Percentiles rank a stretch among this genome's conserved stretches.
phyloP scores from a whole-genome alignment of 2,797 vertebrate genomes.

The Mormyrus hasselquistii region DNA sequence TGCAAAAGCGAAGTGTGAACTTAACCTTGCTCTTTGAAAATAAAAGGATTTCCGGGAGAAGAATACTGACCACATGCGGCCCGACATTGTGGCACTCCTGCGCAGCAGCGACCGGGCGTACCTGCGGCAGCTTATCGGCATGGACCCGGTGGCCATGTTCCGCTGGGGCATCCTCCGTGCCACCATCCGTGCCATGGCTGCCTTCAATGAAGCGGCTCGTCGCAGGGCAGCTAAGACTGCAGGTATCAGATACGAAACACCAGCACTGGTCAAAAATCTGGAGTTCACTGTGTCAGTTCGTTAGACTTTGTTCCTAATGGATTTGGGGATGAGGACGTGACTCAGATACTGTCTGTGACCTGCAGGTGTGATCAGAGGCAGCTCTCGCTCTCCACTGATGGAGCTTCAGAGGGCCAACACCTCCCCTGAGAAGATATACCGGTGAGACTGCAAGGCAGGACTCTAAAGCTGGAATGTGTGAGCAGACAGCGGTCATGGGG shows the following conservation, averaged over 20 bases:
- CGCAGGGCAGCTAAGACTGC: slow-evolving; percentile 72
- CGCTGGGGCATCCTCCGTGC: slow-evolving; percentile 91
- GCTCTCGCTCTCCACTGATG: slow-evolving; percentile 69
- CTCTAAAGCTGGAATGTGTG: not conserved
- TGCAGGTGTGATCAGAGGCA: slow-evolving; percentile 71
- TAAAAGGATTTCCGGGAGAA: slow-evolving; percentile 94
- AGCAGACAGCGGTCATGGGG: not conserved
- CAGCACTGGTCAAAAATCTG: not conserved
- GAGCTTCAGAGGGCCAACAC: slow-evolving; percentile 75
- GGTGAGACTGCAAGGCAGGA: slow-evolving; percentile 65
- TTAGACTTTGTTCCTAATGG: not conserved
- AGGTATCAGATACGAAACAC: slow-evolving; percentile 47
- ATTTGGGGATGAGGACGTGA: not conserved
- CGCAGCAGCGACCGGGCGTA: slow-evolving; percentile 87
- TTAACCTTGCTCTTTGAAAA: not conserved
- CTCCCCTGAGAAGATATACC: slow-evolving; percentile 79
- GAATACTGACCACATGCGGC: slow-evolving; percentile 97
- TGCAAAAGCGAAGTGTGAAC: not conserved
- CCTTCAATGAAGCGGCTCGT: slow-evolving; percentile 79
- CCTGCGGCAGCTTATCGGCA: slow-evolving; percentile 87
- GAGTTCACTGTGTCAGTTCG: not conserved
- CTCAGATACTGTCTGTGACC: not conserved
- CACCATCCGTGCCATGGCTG: slow-evolving; percentile 75
- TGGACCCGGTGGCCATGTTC: slow-evolving; percentile 96
- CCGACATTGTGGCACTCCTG: slow-evolving; percentile 87